These are phyloP conservation scores for Chrysolina haemoptera DNA, from an alignment of 2,888 invertebrate species.

Conservation along the genomic window DNA sequence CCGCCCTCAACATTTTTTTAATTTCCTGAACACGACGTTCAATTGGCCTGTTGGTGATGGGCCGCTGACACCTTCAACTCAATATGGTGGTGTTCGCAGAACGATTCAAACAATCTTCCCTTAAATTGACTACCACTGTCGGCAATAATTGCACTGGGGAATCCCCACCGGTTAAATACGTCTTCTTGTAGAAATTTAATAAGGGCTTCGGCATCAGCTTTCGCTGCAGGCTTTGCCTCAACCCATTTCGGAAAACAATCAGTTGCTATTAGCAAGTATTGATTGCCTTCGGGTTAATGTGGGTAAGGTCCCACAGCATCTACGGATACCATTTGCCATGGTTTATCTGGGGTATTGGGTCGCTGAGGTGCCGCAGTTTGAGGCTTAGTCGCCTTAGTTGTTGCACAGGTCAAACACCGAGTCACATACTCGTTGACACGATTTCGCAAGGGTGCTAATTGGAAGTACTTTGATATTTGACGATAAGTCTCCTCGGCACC, in stretches of 20 bases:
- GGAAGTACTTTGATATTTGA: not conserved
- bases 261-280: too few species aligned
- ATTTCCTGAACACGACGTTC: not conserved
- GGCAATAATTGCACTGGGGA: not conserved
- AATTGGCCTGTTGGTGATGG: not conserved
- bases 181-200: not conserved
- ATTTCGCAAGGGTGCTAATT: not conserved
- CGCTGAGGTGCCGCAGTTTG: not conserved
- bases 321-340: not conserved
- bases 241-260: too few species aligned
- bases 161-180: not conserved
- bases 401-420: not conserved
- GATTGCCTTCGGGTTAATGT: not conserved
- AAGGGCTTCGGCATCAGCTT: not conserved
- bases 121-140: not conserved
- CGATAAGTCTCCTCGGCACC: not conserved
- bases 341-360: not conserved
- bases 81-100: not conserved
- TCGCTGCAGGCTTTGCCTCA: not conserved
- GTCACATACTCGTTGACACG: not conserved
- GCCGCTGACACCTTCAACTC: not conserved
- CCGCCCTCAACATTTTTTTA: not conserved
- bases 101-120: not conserved
- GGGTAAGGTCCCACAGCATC: not conserved
- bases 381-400: not conserved